A percentile compares a stretch with the other conserved stretches of the same genome.
Evolutionary conservation across 1,140 invertebrate genomes (phyloP).

Genomic region (Mya arenaria): DNA sequence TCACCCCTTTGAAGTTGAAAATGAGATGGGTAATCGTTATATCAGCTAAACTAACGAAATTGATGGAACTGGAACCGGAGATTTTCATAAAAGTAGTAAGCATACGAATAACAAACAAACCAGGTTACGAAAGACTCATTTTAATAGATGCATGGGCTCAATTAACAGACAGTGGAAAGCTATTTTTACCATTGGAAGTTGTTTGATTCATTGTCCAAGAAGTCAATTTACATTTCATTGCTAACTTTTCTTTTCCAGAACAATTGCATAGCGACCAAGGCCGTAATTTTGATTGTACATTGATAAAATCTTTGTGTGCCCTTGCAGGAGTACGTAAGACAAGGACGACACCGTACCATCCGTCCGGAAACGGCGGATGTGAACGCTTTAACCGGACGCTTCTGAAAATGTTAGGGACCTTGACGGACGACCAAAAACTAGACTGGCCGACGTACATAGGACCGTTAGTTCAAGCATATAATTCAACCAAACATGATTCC

Average conservation of each 20-base stretch:
- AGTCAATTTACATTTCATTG: conserved; percentile 34
- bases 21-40: too few relatives aligned
- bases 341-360: conserved; percentile 16
- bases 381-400: conserved; percentile 16
- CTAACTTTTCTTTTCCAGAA: conserved; percentile 31
- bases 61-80: too few relatives aligned
- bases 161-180: too few relatives aligned
- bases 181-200: too few relatives aligned
- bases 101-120: too few relatives aligned
- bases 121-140: too few relatives aligned
- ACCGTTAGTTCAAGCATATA: conserved; percentile 22
- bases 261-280: conserved; percentile 52
- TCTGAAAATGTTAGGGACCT: conserved; percentile 22
- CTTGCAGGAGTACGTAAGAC: conserved; percentile 2
- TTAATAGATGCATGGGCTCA: too few relatives aligned
- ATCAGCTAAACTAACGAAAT: too few relatives aligned
- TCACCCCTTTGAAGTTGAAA: too few relatives aligned
- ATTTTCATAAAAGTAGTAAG: too few relatives aligned
- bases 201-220: too few relatives aligned
- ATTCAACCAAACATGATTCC: conserved; percentile 2
- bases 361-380: conserved; percentile 1
- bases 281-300: conserved; percentile 46
- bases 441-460: conserved; percentile 11
- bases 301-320: conserved; percentile 10
- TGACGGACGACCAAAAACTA: neutral